phyloP scores from a whole-genome alignment of 2,797 vertebrate genomes.

The Mus spretus region DNA sequence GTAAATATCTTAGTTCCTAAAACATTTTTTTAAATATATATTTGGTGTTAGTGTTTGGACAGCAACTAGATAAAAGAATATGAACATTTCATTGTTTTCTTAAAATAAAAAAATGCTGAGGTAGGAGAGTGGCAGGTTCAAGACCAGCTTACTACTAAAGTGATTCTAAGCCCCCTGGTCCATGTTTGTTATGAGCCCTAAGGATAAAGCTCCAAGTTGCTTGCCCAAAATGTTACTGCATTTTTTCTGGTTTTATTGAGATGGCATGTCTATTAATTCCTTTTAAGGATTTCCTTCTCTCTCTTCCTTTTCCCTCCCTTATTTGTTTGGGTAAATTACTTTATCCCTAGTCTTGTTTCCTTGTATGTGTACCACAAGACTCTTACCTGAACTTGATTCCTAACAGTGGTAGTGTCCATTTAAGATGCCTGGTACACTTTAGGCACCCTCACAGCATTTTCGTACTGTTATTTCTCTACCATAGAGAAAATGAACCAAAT shows the following conservation, averaged over 20 bases:
- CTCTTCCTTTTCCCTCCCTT: not conserved
- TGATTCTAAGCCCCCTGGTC: not conserved
- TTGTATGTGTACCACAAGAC: not conserved
- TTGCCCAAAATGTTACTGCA: conserved; percentile 3
- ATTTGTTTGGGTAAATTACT: not conserved
- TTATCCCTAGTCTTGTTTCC: conserved; percentile 4
- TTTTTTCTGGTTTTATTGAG: conserved; percentile 47
- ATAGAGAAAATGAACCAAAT: not conserved
- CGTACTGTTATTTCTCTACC: not conserved
- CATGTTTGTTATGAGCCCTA: not conserved
- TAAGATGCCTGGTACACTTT: not conserved
- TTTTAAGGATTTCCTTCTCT: conserved; percentile 17
- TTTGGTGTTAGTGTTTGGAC: conserved; percentile 36
- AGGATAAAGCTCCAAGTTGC: not conserved
- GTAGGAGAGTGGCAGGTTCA: not conserved
- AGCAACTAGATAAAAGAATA: conserved; percentile 12
- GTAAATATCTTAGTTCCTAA: conserved; percentile 25
- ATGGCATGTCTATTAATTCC: not conserved
- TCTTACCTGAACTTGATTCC: conserved; percentile 1
- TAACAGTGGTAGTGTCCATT: not conserved
- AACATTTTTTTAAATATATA: not conserved
- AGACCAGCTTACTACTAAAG: not conserved
- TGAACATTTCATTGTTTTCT: not conserved
- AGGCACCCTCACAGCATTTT: not conserved
- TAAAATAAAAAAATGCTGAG: not conserved